Evolutionary conservation across 2,113 vertebrate species (phyloP).

Genomic region (Cisticola juncidis): DNA sequence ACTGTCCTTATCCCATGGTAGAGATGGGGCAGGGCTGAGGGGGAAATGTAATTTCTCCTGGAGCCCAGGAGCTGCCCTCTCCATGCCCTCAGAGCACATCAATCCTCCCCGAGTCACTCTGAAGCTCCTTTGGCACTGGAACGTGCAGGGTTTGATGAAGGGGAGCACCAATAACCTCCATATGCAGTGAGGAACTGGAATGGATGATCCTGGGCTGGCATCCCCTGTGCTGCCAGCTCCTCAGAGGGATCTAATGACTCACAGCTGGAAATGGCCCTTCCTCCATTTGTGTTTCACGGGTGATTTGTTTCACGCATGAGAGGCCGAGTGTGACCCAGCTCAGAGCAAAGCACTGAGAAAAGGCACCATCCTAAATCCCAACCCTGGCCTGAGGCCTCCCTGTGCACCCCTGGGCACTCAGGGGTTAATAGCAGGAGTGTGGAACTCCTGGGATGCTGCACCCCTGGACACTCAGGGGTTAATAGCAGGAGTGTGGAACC

Average conservation of each 20-base stretch:
- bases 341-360: neutral
- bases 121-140: neutral
- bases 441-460: neutral
- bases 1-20: neutral
- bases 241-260: conserved; percentile 1
- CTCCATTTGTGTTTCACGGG: neutral
- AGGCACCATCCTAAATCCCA: neutral
- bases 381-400: neutral
- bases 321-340: neutral
- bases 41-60: neutral
- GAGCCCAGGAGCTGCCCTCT: neutral
- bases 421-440: too few species aligned
- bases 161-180: neutral
- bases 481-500: neutral
- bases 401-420: neutral
- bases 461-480: too few species aligned
- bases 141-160: neutral
- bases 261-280: neutral
- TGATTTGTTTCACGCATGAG: neutral
- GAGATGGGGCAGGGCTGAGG: neutral
- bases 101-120: neutral
- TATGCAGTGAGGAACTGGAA: neutral
- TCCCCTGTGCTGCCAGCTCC: neutral
- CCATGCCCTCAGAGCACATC: fast-evolving
- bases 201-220: neutral